A percentile compares a stretch with the other conserved stretches of the same genome.
Evolutionary conservation across 2,888 invertebrate genomes (phyloP).

Genomic region (Achlya flavicornis): DNA sequence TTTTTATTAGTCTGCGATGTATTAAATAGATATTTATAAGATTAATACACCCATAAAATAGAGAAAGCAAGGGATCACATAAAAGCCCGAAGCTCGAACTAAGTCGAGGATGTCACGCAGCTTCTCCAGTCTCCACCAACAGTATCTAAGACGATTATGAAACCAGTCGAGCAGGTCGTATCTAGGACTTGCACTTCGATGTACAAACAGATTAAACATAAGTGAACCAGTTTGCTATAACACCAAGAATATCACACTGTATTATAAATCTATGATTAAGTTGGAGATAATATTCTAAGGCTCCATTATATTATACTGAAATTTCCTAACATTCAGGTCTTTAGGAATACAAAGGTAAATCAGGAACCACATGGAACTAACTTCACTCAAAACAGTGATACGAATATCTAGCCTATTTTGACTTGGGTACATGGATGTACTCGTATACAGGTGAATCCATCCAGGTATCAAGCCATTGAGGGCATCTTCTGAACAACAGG

Average conservation of each 20-base stretch:
- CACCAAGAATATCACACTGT: background rate
- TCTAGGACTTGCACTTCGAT: conserved; percentile 6
- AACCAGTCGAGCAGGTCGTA: background rate
- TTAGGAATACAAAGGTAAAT: background rate
- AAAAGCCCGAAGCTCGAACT: background rate
- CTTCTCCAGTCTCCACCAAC: background rate
- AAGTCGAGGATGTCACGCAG: background rate
- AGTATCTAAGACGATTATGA: conserved; percentile 10
- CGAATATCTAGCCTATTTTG: background rate
- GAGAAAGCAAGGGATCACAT: background rate
- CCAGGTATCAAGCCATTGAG: no score
- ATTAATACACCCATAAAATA: no score
- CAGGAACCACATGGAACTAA: background rate
- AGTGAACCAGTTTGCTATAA: background rate
- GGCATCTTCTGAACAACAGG: no score
- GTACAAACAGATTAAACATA: conserved; percentile 7
- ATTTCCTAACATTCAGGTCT: background rate
- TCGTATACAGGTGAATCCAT: no score
- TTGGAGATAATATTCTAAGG: background rate
- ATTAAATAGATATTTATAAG: no score
- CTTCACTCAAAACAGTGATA: background rate
- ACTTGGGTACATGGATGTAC: background rate
- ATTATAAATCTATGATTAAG: background rate
- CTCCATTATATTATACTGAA: background rate
- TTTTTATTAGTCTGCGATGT: no score